Evolutionary conservation across 2,888 invertebrate genomes (phyloP).

Genomic region (Drosophila borealis): DNA sequence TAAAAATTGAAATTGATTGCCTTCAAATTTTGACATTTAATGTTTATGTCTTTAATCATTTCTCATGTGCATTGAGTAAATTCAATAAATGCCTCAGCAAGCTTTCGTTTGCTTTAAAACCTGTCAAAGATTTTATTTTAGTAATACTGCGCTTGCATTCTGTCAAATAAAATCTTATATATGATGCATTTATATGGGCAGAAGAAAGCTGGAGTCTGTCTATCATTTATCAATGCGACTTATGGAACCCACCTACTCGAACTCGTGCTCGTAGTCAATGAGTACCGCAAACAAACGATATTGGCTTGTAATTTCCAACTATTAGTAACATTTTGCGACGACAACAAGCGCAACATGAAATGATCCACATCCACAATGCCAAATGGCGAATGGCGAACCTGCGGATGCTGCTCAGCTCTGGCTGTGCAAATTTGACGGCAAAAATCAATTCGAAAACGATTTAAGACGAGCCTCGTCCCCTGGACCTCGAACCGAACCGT

Average conservation of each 20-base stretch:
- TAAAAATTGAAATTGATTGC: too few species aligned
- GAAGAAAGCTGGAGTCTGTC: constrained; percentile 40
- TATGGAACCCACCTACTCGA: constrained; percentile 45
- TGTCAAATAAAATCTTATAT: constrained; percentile 62
- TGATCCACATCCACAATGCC: constrained; percentile 52
- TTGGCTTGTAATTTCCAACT: constrained; percentile 77
- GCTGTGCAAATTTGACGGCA: constrained; percentile 78
- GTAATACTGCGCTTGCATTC: constrained; percentile 29
- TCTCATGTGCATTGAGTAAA: not conserved
- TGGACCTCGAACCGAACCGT: constrained; percentile 6
- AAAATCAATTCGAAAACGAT: constrained; percentile 81
- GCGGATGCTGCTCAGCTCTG: constrained; percentile 29
- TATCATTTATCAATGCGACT: constrained; percentile 63
- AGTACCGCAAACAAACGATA: constrained; percentile 58
- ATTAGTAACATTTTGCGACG: constrained; percentile 78
- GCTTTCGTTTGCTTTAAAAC: not conserved
- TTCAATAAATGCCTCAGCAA: not conserved
- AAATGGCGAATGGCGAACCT: constrained; percentile 8
- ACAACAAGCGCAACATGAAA: constrained; percentile 71
- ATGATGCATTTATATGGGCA: constrained; percentile 54
- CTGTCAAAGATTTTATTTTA: constrained; percentile 1
- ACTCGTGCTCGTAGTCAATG: constrained; percentile 32
- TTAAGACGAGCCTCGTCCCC: constrained; percentile 58
- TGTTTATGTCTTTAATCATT: too few species aligned
- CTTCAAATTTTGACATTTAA: too few species aligned